A percentile compares a stretch with the other conserved stretches of the same genome.
Conservation (phyloP, 2,113 vertebrate genomes). For the Jaculus jaculus region DNA sequence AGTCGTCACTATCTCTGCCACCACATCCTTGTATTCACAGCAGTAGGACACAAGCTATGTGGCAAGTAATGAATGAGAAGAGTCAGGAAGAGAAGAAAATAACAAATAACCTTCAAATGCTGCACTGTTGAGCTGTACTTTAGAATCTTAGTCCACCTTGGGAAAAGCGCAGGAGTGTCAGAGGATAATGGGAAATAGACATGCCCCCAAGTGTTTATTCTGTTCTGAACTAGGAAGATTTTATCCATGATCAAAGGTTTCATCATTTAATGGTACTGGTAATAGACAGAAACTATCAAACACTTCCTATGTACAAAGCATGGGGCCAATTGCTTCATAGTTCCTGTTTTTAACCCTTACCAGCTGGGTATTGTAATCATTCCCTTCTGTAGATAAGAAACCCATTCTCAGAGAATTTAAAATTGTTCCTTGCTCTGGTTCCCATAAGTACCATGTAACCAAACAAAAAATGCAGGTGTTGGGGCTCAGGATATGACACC, state of each 20-base stretch:
- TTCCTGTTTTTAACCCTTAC: conserved; percentile 12
- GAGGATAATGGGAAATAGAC: not conserved
- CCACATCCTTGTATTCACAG: not conserved
- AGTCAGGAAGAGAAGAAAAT: conserved; percentile 18
- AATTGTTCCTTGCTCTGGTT: not conserved
- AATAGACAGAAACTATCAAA: not conserved
- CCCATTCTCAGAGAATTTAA: not conserved
- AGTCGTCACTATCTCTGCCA: not conserved
- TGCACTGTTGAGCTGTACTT: not conserved
- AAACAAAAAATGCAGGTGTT: not conserved
- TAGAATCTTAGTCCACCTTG: not conserved
- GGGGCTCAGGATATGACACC: not conserved
- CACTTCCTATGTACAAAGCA: not conserved
- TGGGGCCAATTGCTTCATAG: not conserved
- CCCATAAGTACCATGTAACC: not conserved
- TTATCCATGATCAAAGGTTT: not conserved
- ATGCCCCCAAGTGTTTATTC: not conserved
- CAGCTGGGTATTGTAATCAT: not conserved
- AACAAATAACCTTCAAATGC: not conserved
- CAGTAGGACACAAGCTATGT: not conserved
- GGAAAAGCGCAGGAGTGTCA: not conserved
- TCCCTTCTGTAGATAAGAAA: not conserved
- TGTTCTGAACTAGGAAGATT: not conserved
- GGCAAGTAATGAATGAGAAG: not conserved
- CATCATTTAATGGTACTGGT: not conserved